phyloP scores from a whole-genome alignment of 2,113 vertebrate genomes.

The Pachypanchax playfairii region DNA sequence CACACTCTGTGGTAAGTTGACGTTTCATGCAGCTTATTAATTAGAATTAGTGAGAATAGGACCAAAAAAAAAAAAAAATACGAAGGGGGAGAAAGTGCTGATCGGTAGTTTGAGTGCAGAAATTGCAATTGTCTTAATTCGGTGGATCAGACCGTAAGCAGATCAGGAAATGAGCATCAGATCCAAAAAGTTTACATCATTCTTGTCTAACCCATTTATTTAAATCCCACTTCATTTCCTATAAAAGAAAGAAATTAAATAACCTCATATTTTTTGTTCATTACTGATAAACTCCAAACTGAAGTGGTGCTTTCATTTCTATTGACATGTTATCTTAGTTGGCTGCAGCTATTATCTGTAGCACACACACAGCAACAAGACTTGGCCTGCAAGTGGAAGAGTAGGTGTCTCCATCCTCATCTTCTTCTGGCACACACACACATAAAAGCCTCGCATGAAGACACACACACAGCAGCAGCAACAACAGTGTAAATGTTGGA shows the following conservation, averaged over 20 bases:
- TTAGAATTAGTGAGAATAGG: constrained; percentile 66
- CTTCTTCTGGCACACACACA: constrained; percentile 21
- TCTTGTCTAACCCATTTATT: constrained; percentile 48
- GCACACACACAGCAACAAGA: constrained; percentile 59
- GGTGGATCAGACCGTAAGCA: constrained; percentile 36
- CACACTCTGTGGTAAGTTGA: constrained; percentile 66
- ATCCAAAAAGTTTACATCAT: constrained; percentile 71
- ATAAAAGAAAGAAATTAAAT: constrained; percentile 36
- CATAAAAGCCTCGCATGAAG: constrained; percentile 11
- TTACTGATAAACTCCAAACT: constrained; percentile 41
- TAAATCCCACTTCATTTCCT: constrained; percentile 49
- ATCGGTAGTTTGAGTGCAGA: constrained; percentile 58
- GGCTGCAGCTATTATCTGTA: constrained; percentile 65
- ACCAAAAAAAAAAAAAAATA: constrained; percentile 50
- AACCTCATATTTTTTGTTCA: constrained; percentile 22
- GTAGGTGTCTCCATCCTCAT: constrained; percentile 70
- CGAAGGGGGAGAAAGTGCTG: constrained; percentile 66
- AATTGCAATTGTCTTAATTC: constrained; percentile 60
- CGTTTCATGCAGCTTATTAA: constrained; percentile 72
- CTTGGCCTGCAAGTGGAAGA: constrained; percentile 66
- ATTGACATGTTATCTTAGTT: constrained; percentile 65
- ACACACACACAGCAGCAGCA: constrained; percentile 24
- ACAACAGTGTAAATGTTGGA: constrained; percentile 51
- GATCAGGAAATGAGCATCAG: constrained; percentile 53
- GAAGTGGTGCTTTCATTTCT: constrained; percentile 51